Evolutionary conservation across 2,888 invertebrate genomes (phyloP).

Genomic region (Diachrysia chrysitis): DNA sequence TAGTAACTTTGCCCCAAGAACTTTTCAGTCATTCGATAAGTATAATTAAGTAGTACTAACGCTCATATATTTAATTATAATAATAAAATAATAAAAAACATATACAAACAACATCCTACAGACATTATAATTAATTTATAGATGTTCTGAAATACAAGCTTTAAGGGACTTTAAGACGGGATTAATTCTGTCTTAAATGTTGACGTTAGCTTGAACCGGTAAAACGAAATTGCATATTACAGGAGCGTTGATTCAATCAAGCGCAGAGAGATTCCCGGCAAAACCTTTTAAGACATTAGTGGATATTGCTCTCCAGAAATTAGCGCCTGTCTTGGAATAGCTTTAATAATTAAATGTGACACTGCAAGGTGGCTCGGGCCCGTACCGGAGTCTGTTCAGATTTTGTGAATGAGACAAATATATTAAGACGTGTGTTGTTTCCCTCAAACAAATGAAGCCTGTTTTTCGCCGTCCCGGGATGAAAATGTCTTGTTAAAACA

Average conservation of each 20-base stretch:
- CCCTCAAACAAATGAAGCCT: too few species aligned
- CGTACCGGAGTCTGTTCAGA: constrained; percentile 20
- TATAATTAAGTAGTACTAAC: too few species aligned
- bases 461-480: too few species aligned
- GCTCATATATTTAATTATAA: too few species aligned
- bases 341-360: constrained; percentile 57
- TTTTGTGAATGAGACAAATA: constrained; percentile 7
- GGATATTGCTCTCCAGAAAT: constrained; percentile 55
- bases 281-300: constrained; percentile 63
- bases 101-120: too few species aligned
- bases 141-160: not conserved
- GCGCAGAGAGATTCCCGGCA: constrained; percentile 35
- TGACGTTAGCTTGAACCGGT: constrained; percentile 3
- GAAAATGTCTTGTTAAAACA: too few species aligned
- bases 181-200: constrained; percentile 21
- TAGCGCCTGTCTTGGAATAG: constrained; percentile 36
- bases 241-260: constrained; percentile 51
- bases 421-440: constrained; percentile 10
- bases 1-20: too few species aligned
- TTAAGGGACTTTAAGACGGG: not conserved
- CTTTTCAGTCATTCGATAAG: too few species aligned
- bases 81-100: not conserved
- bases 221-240: constrained; percentile 43
- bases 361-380: constrained; percentile 25
- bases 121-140: not conserved